Base-by-base conservation (phyloP, 2,797 vertebrate species). In the Typhlichthys eigenmanni region DNA sequence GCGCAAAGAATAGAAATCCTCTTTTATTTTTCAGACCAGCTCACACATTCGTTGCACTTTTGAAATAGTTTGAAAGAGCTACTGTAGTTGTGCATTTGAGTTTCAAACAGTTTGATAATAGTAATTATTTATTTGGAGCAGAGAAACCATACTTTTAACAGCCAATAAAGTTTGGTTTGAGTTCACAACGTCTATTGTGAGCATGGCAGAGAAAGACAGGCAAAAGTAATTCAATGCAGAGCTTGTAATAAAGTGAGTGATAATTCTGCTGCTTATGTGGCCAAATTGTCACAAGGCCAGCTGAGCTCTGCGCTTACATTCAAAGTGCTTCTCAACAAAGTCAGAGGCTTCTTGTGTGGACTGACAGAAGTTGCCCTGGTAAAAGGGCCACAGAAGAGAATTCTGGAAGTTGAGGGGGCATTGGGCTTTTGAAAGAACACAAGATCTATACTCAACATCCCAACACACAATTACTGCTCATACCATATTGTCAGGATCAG, bases 251-350 rank as follows among this genome's bases (percentile, higher is more conserved):
- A 85, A 86, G 83, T 87, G 86, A 90, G 90, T 70, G 83, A 83
- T 93, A 92, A 91, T 87, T 88, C 86, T 84, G 82, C 81, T 87
- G 79, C 82, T 82, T 83, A 85, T 89, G 87, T 88, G 60, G 91
- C 88, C 87, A 92, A 89, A 87, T 90, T 90, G 89, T 92, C 86
- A 79, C 59, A 32, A 77, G 81, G 89, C 91, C 91, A 93, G 89
- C 80, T 91, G 86, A 84, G 85, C 82, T 84, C 69, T 77, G 78
- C 81, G 64, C 77, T 69, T 82, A 72, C 72, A 84, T 84, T 87
- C 81, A 84, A 68, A 74, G 69, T 13, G 70, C 77, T 75, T 72
- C 62, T 80, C 76, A 74, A 73, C 76, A 66, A 80, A 87, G 83
- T 89, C 86, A 82, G 56, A 78, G 56, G 73, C 76, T 74, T 78